Percentiles rank a stretch among this genome's conserved stretches.
phyloP scores from a whole-genome alignment of 2,113 vertebrate species.

The Arothron firmamentum region DNA sequence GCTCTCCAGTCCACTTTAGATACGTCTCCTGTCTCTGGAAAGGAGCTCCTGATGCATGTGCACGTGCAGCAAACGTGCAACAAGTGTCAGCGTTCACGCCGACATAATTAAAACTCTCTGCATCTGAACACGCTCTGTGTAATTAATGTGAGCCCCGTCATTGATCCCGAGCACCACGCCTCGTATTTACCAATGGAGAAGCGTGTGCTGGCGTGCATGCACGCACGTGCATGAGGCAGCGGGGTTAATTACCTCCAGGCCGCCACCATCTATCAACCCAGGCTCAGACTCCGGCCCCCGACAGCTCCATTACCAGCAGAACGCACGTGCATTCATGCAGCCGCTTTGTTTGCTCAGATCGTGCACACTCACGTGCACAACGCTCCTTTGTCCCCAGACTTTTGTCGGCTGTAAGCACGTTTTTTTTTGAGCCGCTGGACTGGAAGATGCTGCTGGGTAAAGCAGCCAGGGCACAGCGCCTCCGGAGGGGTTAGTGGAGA shows the following conservation, averaged over 20 bases:
- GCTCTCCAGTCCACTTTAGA: constrained; percentile 33
- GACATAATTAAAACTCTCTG: neutral
- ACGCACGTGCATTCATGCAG: constrained; percentile 3
- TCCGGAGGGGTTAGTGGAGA: too few species aligned
- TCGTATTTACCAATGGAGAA: neutral
- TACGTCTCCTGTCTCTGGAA: constrained; percentile 1
- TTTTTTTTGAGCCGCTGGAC: too few species aligned
- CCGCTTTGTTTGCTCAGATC: neutral
- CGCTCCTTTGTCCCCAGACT: too few species aligned
- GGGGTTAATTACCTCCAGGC: constrained; percentile 71
- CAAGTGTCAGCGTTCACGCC: neutral
- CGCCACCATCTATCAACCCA: constrained; percentile 69
- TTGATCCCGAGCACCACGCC: neutral
- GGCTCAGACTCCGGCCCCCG: constrained; percentile 45
- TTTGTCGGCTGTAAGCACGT: too few species aligned
- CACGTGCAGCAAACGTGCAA: neutral
- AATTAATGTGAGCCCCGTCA: constrained; percentile 8
- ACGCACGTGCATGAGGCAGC: constrained; percentile 37
- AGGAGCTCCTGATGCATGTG: too few species aligned
- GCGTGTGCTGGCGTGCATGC: neutral
- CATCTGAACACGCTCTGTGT: neutral
- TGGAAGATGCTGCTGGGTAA: too few species aligned
- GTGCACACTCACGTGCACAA: neutral
- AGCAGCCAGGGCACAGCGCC: too few species aligned
- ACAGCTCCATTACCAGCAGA: constrained; percentile 65